These are phyloP conservation scores for Scaptomyza pallida DNA, from an alignment of 1,140 invertebrate genomes.

Conservation along the genomic window DNA sequence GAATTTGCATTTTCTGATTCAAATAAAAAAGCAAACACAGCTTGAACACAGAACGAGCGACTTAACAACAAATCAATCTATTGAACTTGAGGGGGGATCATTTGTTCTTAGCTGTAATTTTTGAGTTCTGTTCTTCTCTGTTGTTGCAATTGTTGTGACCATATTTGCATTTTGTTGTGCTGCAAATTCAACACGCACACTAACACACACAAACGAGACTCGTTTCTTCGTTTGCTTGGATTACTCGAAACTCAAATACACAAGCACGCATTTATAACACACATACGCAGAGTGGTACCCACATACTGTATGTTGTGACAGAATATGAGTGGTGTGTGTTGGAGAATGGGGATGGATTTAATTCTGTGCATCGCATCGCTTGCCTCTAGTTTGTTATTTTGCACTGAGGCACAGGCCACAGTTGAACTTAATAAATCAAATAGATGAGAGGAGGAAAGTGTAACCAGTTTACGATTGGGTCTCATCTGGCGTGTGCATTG, in stretches of 20 bases:
- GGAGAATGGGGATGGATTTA: constrained; percentile 24
- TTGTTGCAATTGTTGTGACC: constrained; percentile 18
- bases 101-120: background rate
- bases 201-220: constrained; percentile 22
- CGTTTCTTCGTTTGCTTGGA: constrained; percentile 43
- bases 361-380: constrained; percentile 21
- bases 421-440: constrained; percentile 64
- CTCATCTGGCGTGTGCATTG: constrained; percentile 22
- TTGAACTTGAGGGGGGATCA: constrained; percentile 10
- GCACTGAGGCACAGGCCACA: constrained; percentile 20
- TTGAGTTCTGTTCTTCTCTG: constrained; percentile 7
- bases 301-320: constrained; percentile 30
- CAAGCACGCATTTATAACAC: constrained; percentile 31
- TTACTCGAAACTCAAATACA: constrained; percentile 41
- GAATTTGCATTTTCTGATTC: too few species aligned
- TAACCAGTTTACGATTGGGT: constrained; percentile 12
- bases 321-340: background rate
- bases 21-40: background rate
- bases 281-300: constrained; percentile 47
- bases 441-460: constrained; percentile 4
- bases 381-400: constrained; percentile 43
- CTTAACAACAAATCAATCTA: constrained; percentile 5
- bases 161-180: constrained; percentile 30
- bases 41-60: background rate
- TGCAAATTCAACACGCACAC: constrained; percentile 70